These are phyloP conservation scores for Linepithema humile DNA, from an alignment of 1,140 invertebrate species.

Conservation along the genomic window DNA sequence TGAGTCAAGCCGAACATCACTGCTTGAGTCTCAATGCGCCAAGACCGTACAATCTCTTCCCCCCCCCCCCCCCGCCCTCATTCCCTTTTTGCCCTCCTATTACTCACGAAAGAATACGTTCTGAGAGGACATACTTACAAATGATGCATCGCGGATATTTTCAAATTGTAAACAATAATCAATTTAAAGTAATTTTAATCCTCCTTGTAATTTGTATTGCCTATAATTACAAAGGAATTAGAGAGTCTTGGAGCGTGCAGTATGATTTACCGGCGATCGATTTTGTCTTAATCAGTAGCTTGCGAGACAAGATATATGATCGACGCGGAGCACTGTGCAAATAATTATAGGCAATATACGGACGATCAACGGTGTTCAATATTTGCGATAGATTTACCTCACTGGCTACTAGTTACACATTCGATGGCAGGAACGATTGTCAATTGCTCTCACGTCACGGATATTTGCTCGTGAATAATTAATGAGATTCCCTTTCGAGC, in stretches of 20 bases:
- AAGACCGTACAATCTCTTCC: neutral
- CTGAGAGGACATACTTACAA: neutral
- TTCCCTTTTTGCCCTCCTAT: too few species aligned
- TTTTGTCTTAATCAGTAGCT: slow-evolving; percentile 36
- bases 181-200: neutral
- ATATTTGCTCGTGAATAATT: slow-evolving; percentile 76
- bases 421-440: slow-evolving; percentile 68
- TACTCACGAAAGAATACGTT: neutral
- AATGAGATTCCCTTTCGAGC: slow-evolving; percentile 65
- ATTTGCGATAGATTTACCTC: slow-evolving; percentile 64
- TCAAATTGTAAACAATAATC: neutral
- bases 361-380: slow-evolving; percentile 59
- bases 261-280: slow-evolving; percentile 4
- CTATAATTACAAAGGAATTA: neutral
- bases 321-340: slow-evolving; percentile 24
- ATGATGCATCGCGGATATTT: neutral
- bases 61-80: too few species aligned
- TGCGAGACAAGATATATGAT: slow-evolving; percentile 33
- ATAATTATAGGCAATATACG: slow-evolving; percentile 58
- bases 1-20: slow-evolving; percentile 3
- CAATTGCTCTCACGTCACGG: slow-evolving; percentile 67
- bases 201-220: neutral
- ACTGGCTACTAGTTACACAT: slow-evolving; percentile 51
- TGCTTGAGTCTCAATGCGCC: slow-evolving; percentile 19
- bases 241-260: neutral